Evolutionary conservation across 2,113 vertebrate genomes (phyloP).

Genomic region (Lota lota): DNA sequence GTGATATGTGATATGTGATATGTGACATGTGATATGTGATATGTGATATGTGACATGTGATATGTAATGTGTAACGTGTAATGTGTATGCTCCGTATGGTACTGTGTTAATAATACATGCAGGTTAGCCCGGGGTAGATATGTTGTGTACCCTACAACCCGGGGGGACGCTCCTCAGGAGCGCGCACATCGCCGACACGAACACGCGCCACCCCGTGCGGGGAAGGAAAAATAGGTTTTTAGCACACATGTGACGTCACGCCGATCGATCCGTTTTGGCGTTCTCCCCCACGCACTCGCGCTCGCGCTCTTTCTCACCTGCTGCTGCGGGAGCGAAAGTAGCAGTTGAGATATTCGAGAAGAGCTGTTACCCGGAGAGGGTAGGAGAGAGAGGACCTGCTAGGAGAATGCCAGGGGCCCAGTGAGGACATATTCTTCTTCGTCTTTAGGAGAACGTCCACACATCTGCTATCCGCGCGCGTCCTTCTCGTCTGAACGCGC

Average conservation of each 20-base stretch:
- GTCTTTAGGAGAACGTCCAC: not conserved
- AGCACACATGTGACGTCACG: slow-evolving; percentile 35
- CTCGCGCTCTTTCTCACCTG: slow-evolving; percentile 27
- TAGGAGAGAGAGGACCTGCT: not conserved
- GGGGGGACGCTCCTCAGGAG: not conserved
- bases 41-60: too few species aligned
- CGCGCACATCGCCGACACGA: not conserved
- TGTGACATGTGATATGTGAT: too few species aligned
- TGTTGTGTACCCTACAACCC: too few species aligned
- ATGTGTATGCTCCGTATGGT: too few species aligned
- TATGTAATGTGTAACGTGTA: too few species aligned
- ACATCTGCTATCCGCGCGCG: too few species aligned
- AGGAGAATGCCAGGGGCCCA: not conserved
- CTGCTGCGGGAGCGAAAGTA: too few species aligned
- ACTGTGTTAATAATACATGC: too few species aligned
- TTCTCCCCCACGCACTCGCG: not conserved
- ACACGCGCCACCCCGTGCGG: not conserved
- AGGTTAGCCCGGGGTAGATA: too few species aligned
- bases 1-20: too few species aligned
- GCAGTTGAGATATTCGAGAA: too few species aligned
- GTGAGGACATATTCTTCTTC: not conserved
- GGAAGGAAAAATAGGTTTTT: slow-evolving; percentile 50
- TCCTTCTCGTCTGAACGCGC: too few species aligned
- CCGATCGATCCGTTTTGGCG: slow-evolving; percentile 5
- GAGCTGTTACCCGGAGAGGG: not conserved